Evolutionary conservation across 1,140 invertebrate genomes (phyloP), one percentile per base, ranked within the genome.

Genomic region (Charaxes varanes): DNA sequence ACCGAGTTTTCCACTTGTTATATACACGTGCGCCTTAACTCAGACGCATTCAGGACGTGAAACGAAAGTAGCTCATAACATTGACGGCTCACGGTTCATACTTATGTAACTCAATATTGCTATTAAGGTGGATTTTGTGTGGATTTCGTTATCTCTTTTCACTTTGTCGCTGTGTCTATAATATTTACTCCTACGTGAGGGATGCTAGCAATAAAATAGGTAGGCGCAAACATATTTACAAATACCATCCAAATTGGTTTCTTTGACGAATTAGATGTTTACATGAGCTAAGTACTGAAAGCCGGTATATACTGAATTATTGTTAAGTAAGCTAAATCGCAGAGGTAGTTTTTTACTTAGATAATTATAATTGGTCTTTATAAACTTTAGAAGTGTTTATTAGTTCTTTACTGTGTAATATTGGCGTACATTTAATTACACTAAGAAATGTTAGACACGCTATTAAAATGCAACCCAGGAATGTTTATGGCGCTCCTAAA

Each of bases 1-100:
- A 76, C 68, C 55, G 68, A 82, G 71, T 83, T 81, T 83, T 83
- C 79, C 73, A 76, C 67, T 80, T 74, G 68, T n/a, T n/a, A n/a
- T 76, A 67, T 66, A 67, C 62, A 42, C 59, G 56, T 47, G 47
- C 51, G 51, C 58, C 61, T 65, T 69, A 55, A 51, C 34, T 41
- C 45, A 14, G 24, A 56, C 46, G 30, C 37, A 50, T 53, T 58
- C 59, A 65, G 52, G 35, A 16, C n/a, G 23, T 32, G 40, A 51
- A 34, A 41, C 48, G 36, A 68, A 65, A 69, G 43, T 47, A 50
- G 41, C 48, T 62, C 68, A 38, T 73, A 56, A 33, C 26, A 15
- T 34, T 22, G 15, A 28, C 12, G 14, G 3, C 12, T 26, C 53
- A 72, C 41, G 62, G 71, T 33, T 47, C 41, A 61, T 35, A 47